Conservation (phyloP, 1,140 invertebrate genomes). For the Hesperophylax magnus region DNA sequence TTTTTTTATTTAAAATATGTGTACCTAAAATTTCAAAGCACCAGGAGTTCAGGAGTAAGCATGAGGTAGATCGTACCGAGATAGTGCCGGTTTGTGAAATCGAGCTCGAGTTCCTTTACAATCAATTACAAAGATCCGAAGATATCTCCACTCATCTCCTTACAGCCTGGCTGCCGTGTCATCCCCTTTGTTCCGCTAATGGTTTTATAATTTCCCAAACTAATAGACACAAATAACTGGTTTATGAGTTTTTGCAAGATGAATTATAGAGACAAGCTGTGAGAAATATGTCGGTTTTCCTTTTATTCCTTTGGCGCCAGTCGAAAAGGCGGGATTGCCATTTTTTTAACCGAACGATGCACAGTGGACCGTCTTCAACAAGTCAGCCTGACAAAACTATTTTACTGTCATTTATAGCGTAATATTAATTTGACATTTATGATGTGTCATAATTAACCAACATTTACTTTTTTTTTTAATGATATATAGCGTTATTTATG, state of each 20-base stretch:
- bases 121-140: slow-evolving; percentile 51
- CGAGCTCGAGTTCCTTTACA: slow-evolving; percentile 34
- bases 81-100: background rate
- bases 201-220: slow-evolving; percentile 55
- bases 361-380: no score
- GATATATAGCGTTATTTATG: no score
- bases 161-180: slow-evolving; percentile 10
- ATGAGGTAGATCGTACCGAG: background rate
- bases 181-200: slow-evolving; percentile 55
- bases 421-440: no score
- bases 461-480: no score
- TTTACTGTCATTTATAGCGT: no score
- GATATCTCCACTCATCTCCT: slow-evolving; percentile 30
- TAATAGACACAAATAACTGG: slow-evolving; percentile 57
- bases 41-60: background rate
- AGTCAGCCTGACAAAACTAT: no score
- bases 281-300: slow-evolving; percentile 51
- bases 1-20: no score
- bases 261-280: slow-evolving; percentile 52
- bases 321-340: background rate
- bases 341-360: slow-evolving; percentile 15
- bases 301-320: slow-evolving; percentile 32
- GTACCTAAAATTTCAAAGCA: background rate
- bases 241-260: slow-evolving; percentile 54
- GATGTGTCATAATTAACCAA: no score